phyloP scores from a whole-genome alignment of 2,888 invertebrate genomes.

The Hanleya hanleyi region DNA sequence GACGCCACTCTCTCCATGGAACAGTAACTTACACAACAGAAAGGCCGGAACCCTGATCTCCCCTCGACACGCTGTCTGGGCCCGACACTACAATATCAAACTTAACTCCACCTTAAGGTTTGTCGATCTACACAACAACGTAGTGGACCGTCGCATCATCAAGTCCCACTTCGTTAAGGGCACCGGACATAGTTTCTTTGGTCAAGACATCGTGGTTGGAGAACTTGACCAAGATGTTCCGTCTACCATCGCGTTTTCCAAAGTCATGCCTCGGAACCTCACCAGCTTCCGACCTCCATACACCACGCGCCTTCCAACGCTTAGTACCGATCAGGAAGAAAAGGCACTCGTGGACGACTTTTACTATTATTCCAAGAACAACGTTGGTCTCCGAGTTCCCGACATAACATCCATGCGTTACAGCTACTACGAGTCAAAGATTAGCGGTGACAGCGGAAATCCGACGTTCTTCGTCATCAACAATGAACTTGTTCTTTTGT shows the following conservation, averaged over 20 bases:
- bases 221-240: conserved; percentile 52
- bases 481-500: conserved; percentile 49
- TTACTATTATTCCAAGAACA: conserved; percentile 27
- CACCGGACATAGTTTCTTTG: conserved; percentile 28
- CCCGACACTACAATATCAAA: conserved; percentile 48
- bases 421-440: conserved; percentile 47
- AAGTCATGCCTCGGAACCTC: conserved; percentile 48
- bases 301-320: conserved; percentile 38
- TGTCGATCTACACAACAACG: conserved; percentile 46
- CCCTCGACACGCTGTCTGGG: conserved; percentile 54
- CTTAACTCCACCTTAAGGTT: conserved; percentile 48
- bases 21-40: conserved; percentile 41
- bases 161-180: conserved; percentile 27
- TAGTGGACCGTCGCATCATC: conserved; percentile 45
- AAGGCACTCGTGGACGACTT: conserved; percentile 52
- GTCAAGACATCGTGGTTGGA: conserved; percentile 52
- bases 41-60: conserved; percentile 51
- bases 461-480: conserved; percentile 53
- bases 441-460: conserved; percentile 53
- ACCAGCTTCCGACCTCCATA: conserved; percentile 19
- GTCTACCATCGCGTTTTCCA: conserved; percentile 43
- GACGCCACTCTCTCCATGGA: conserved; percentile 57
- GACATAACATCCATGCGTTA: conserved; percentile 26
- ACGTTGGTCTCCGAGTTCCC: conserved; percentile 31
- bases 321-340: conserved; percentile 54